phyloP scores from a whole-genome alignment of 2,113 vertebrate genomes.

The Heterotis niloticus region DNA sequence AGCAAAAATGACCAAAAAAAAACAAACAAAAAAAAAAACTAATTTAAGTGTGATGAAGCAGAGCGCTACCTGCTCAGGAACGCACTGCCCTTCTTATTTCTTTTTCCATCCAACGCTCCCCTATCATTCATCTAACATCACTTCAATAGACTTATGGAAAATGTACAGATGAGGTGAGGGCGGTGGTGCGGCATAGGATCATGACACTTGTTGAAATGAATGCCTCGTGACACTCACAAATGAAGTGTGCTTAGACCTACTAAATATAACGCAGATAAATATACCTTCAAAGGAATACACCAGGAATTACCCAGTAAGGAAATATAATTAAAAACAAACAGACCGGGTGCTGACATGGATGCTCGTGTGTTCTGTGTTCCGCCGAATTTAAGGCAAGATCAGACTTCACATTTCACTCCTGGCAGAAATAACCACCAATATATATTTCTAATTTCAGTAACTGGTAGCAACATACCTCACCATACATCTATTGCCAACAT shows the following conservation, averaged over 20 bases:
- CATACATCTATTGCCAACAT: background rate
- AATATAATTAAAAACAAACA: constrained; percentile 8
- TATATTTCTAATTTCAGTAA: background rate
- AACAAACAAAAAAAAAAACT: no score
- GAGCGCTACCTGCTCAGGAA: no score
- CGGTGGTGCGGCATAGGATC: background rate
- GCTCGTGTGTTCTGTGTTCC: no score
- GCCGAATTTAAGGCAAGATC: background rate
- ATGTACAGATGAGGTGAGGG: background rate
- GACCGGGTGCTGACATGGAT: background rate
- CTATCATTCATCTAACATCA: no score
- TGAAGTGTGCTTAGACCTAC: constrained; percentile 16
- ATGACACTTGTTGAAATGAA: background rate
- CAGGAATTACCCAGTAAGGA: background rate
- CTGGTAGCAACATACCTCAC: background rate
- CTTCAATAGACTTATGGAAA: background rate
- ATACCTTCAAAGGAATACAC: constrained; percentile 25
- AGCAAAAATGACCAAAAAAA: no score
- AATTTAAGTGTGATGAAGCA: no score
- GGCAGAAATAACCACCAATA: background rate
- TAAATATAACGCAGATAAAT: constrained; percentile 20
- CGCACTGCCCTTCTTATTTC: no score
- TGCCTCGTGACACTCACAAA: background rate
- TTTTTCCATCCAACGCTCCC: no score
- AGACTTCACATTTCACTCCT: background rate